Evolutionary conservation across 2,797 vertebrate species (phyloP).

Genomic region (Momotus momota): DNA sequence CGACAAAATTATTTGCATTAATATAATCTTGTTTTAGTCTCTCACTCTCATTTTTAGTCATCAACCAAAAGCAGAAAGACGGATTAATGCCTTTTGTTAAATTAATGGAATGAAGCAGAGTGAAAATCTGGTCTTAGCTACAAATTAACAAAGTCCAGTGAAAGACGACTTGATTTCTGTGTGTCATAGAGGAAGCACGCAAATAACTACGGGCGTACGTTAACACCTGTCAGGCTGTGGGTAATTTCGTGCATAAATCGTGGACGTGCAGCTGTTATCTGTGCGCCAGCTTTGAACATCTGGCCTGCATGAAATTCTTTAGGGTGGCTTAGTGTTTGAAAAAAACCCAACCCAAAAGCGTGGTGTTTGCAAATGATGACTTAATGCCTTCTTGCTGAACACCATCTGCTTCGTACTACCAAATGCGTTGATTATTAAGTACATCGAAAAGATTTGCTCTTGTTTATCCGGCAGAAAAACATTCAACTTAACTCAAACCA

Average conservation of each 20-base stretch:
- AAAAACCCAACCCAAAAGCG: background rate
- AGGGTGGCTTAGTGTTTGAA: background rate
- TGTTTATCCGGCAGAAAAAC: background rate
- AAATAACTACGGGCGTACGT: background rate
- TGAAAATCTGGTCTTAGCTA: too few species aligned
- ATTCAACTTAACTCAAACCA: slow-evolving; percentile 5
- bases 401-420: slow-evolving; percentile 59
- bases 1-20: background rate
- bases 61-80: background rate
- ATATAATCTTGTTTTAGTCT: background rate
- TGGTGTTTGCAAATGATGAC: slow-evolving; percentile 30
- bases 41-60: background rate
- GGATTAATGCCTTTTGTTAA: background rate
- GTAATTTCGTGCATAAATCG: background rate
- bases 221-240: slow-evolving; percentile 1
- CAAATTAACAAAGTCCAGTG: too few species aligned
- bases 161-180: background rate
- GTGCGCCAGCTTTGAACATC: slow-evolving; percentile 45
- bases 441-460: background rate
- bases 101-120: background rate
- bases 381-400: slow-evolving; percentile 38
- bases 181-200: background rate
- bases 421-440: background rate
- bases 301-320: background rate
- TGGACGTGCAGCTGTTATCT: background rate